phyloP scores from a whole-genome alignment of 2,888 invertebrate genomes.

The Phaonia tiefii region DNA sequence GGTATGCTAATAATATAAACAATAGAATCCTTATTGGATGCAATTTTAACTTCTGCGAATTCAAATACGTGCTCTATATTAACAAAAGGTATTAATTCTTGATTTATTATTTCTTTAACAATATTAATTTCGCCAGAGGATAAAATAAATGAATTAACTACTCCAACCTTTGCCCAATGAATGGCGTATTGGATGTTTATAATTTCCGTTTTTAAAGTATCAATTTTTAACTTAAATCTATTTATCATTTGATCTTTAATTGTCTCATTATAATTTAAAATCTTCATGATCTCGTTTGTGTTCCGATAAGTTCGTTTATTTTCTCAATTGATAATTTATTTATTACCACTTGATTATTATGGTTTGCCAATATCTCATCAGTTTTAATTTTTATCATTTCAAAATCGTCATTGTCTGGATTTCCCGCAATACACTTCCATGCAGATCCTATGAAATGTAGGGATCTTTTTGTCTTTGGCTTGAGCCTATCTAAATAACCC shows the following conservation, averaged over 20 bases:
- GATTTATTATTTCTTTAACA: constrained; percentile 5
- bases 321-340: not conserved
- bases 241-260: not conserved
- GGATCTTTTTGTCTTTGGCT: constrained; percentile 21
- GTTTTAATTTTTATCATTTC: constrained; percentile 10
- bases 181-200: constrained; percentile 27
- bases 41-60: constrained; percentile 22
- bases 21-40: not conserved
- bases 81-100: constrained; percentile 1
- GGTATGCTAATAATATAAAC: constrained; percentile 14
- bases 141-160: constrained; percentile 2
- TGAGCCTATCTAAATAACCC: constrained; percentile 20
- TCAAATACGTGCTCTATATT: constrained; percentile 6
- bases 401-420: constrained; percentile 4
- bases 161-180: constrained; percentile 5
- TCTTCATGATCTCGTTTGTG: not conserved
- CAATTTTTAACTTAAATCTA: not conserved
- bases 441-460: constrained; percentile 26
- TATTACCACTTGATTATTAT: constrained; percentile 7
- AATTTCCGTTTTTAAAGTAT: not conserved
- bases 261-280: constrained; percentile 1
- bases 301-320: not conserved
- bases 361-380: not conserved
- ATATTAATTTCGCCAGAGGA: constrained; percentile 5
- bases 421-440: constrained; percentile 17